phyloP scores from a whole-genome alignment of 2,888 invertebrate genomes.

The Tortrix viridana region DNA sequence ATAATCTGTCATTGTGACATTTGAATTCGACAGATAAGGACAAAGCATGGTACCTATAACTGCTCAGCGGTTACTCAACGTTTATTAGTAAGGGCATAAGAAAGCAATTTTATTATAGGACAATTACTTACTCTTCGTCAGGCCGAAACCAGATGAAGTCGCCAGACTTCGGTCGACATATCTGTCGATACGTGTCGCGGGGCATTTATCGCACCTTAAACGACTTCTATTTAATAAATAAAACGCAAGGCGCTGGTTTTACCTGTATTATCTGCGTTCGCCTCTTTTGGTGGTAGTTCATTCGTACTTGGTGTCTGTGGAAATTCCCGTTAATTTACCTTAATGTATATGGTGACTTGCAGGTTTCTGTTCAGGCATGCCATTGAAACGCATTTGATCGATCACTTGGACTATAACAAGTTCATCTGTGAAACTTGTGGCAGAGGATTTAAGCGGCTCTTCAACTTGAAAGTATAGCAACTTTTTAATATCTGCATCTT shows the following conservation, averaged over 20 bases:
- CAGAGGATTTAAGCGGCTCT: slow-evolving; percentile 50
- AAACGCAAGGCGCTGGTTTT: not conserved
- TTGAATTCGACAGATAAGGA: no score
- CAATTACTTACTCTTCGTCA: no score
- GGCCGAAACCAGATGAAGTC: no score
- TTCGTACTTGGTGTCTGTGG: not conserved
- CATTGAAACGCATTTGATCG: slow-evolving; percentile 52
- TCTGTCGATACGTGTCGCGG: no score
- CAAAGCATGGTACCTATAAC: no score
- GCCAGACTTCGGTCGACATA: no score
- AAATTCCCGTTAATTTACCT: slow-evolving; percentile 2
- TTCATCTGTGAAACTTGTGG: slow-evolving; percentile 63
- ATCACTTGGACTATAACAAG: slow-evolving; percentile 48
- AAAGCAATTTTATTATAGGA: no score
- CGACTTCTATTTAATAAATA: no score
- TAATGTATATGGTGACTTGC: slow-evolving; percentile 32
- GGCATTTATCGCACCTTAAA: no score
- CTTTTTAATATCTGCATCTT: not conserved
- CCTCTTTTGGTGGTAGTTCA: not conserved
- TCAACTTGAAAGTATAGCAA: slow-evolving; percentile 51
- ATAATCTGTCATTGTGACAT: no score
- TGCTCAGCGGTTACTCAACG: no score
- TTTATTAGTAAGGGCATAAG: no score
- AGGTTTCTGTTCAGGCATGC: slow-evolving; percentile 51
- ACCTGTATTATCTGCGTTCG: not conserved